Evolutionary conservation across 2,113 vertebrate genomes (phyloP), one percentile per base, ranked within the genome.

Genomic region (Zapornia atra): DNA sequence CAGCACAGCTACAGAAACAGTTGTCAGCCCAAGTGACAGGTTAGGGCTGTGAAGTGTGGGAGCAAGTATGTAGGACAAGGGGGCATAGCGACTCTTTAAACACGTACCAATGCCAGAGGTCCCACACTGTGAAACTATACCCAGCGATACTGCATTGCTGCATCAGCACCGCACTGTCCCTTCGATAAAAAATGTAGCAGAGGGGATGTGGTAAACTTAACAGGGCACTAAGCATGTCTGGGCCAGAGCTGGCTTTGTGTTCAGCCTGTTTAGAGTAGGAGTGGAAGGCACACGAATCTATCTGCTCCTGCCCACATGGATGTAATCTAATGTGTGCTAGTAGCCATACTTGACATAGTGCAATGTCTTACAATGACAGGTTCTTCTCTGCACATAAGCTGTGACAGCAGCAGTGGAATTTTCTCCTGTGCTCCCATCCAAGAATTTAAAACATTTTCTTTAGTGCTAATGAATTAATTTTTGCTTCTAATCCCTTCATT

Each of bases 351-450:
- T 26, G 1, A 60, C 88, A 93, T 90, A 94, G 88, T 8, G 24
- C 64, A 57, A 64, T 92, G 95, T 90, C 95, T 94, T 80, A 95
- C 75, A 93, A 81, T 88, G 90, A 94, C 92, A 95, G 71, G 51
- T 20, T 93, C 56, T 56, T 81, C 85, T 81, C 76, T 48, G 53
- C 42, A 51, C 19, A 38, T 71, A 36, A 81, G 31, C 11, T 83
- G 34, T 22, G 24, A 53, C 17, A 64, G 40, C 4, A 78, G 61
- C 56, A 64, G 56, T 11, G 25, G 42, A 48, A 77, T 92, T 77
- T 88, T 63, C 68, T 88, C 64, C 48, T 26, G 10, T 68, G 28
- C 18, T 86, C 60, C 56, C 68, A 83, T 19, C 25, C 54, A 81
- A 90, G 15, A 92, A 90, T 73, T 66, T 91, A 68, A 53, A 81